Evolutionary conservation across 92 coral and sea anemone genomes (phyloP).

Genomic region (Actinernus sp.): DNA sequence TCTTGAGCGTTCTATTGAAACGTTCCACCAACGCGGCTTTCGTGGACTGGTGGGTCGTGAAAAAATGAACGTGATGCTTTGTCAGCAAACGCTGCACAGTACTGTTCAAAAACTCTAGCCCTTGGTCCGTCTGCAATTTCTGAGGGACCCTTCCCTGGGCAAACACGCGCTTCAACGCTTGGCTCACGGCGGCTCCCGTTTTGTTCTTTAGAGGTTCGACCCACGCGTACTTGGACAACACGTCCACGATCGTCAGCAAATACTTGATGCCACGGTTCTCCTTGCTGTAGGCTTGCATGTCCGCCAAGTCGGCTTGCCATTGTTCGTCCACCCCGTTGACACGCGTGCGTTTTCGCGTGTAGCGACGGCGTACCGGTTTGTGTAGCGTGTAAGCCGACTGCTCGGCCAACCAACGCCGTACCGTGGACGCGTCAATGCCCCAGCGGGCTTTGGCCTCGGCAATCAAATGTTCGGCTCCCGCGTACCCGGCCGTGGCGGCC

Average conservation of each 20-base stretch:
- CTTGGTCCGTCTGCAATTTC: slow-evolving; percentile 7
- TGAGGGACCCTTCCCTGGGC: background rate
- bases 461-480: background rate
- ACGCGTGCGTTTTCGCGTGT: background rate
- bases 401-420: background rate
- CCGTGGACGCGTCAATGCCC: background rate
- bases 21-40: slow-evolving; percentile 29
- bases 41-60: background rate
- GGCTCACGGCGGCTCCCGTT: slow-evolving; percentile 4
- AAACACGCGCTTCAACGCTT: background rate
- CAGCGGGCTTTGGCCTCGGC: background rate
- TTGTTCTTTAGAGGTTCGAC: background rate
- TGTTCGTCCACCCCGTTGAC: slow-evolving; percentile 6
- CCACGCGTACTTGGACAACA: slow-evolving; percentile 5
- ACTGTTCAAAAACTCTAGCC: slow-evolving; percentile 11
- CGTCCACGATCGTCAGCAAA: slow-evolving; percentile 7
- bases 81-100: background rate
- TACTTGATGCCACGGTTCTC: background rate
- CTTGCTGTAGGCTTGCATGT: background rate
- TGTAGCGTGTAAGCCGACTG: slow-evolving; percentile 3
- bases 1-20: slow-evolving; percentile 3
- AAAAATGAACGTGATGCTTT: background rate
- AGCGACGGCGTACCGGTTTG: background rate
- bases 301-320: slow-evolving; percentile 20
- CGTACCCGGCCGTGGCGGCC: background rate